A percentile compares a stretch with the other conserved stretches of the same genome.
These are phyloP conservation scores for Pteronura brasiliensis DNA, from an alignment of 2,113 vertebrate genomes.

Conservation along the genomic window DNA sequence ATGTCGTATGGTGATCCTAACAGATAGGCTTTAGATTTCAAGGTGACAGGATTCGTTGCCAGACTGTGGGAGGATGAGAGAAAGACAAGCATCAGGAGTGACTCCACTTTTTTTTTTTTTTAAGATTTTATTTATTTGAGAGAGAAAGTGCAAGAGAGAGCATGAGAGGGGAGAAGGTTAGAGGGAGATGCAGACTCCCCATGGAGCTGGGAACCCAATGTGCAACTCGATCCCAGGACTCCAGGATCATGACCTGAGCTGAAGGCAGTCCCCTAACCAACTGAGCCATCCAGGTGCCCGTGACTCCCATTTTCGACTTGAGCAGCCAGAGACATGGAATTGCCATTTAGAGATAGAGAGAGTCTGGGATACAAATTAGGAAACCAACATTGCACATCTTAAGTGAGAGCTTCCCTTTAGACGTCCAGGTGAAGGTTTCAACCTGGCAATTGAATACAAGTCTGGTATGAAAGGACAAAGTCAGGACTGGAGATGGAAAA, in stretches of 20 bases:
- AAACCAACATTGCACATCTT: neutral
- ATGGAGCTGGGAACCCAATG: no score
- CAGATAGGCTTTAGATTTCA: no score
- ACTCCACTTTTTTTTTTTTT: no score
- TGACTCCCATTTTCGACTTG: neutral
- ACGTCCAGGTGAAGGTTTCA: neutral
- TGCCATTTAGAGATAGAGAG: neutral
- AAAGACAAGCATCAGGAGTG: neutral
- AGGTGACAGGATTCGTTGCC: neutral
- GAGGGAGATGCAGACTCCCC: no score
- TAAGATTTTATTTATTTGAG: no score
- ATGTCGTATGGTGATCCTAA: neutral
- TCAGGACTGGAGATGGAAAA: neutral
- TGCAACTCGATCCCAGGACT: no score
- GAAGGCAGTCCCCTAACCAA: no score
- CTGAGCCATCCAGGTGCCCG: no score
- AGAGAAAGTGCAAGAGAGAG: no score
- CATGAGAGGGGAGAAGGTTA: no score
- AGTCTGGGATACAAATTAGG: neutral
- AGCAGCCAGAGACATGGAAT: neutral
- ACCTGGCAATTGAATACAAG: neutral
- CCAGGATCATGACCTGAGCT: no score
- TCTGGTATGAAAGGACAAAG: neutral
- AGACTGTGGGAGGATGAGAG: neutral
- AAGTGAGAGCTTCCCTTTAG: neutral